phyloP scores from a whole-genome alignment of 2,113 vertebrate species.

The Peromyscus maniculatus region DNA sequence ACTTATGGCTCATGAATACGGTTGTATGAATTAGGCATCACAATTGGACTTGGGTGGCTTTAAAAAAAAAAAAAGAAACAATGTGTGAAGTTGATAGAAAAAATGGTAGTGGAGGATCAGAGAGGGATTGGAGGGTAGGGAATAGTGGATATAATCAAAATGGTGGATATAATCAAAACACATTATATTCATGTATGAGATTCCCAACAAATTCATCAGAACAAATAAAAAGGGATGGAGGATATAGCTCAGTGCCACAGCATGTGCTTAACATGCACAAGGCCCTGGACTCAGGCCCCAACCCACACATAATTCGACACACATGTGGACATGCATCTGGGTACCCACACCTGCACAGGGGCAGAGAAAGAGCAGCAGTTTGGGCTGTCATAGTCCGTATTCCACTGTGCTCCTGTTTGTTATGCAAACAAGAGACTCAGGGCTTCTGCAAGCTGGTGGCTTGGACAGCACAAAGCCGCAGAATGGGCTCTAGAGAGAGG shows the following conservation, averaged over 20 bases:
- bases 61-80: neutral
- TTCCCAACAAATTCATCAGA: neutral
- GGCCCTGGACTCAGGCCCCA: neutral
- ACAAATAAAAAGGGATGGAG: neutral
- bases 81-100: neutral
- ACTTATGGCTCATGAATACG: neutral
- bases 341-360: neutral
- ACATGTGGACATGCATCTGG: neutral
- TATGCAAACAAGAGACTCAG: no score
- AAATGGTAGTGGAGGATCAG: neutral
- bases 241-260: neutral
- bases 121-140: neutral
- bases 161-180: neutral
- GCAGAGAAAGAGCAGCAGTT: neutral
- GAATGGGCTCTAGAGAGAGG: neutral
- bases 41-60: neutral
- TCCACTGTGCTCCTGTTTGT: neutral
- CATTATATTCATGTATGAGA: neutral
- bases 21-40: neutral
- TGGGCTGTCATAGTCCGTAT: neutral
- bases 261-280: neutral
- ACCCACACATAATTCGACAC: neutral
- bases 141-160: no score
- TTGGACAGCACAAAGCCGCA: accelerated
- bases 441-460: neutral